Percentiles rank a stretch among this genome's conserved stretches.
phyloP scores from a whole-genome alignment of 64 coral and sea anemone genomes.

The Montipora cactus region DNA sequence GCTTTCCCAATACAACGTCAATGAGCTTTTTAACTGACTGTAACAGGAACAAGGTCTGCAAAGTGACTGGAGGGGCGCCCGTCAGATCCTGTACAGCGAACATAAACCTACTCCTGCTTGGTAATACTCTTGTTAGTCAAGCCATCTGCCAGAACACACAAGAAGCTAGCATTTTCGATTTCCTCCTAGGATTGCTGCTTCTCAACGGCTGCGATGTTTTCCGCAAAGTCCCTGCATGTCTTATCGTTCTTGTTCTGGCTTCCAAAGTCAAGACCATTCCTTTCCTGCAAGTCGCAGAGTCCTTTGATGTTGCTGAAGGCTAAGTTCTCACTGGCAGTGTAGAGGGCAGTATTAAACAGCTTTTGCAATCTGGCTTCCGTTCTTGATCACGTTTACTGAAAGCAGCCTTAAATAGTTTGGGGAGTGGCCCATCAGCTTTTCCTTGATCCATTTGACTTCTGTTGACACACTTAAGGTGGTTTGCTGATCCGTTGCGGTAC shows the following conservation, averaged over 20 bases:
- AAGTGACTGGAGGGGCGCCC: too few relatives aligned
- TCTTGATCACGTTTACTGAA: slow-evolving; percentile 21
- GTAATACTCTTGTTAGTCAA: slow-evolving; percentile 37
- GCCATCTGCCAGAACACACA: slow-evolving; percentile 57
- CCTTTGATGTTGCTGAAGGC: slow-evolving; percentile 55
- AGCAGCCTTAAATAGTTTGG: slow-evolving; percentile 27
- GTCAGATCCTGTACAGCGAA: neutral
- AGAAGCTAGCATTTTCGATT: slow-evolving; percentile 20
- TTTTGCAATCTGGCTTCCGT: slow-evolving; percentile 15
- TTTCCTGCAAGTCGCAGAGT: slow-evolving; percentile 33
- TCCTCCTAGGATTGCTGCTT: neutral
- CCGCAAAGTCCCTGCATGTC: slow-evolving; percentile 32
- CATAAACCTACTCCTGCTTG: slow-evolving; percentile 37
- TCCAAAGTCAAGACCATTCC: slow-evolving; percentile 56
- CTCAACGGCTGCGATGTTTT: slow-evolving; percentile 1
- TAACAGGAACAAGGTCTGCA: slow-evolving; percentile 32
- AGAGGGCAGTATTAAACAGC: slow-evolving; percentile 46
- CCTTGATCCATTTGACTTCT: slow-evolving; percentile 51
- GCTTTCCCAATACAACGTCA: too few relatives aligned
- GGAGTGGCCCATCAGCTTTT: slow-evolving; percentile 44
- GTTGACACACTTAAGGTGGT: slow-evolving; percentile 40
- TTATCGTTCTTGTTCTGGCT: neutral
- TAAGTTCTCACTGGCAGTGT: slow-evolving; percentile 28
- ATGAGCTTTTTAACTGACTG: too few relatives aligned
- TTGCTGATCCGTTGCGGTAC: slow-evolving; percentile 29